phyloP scores from a whole-genome alignment of 1,140 invertebrate species.

The Drosophila suzukii region DNA sequence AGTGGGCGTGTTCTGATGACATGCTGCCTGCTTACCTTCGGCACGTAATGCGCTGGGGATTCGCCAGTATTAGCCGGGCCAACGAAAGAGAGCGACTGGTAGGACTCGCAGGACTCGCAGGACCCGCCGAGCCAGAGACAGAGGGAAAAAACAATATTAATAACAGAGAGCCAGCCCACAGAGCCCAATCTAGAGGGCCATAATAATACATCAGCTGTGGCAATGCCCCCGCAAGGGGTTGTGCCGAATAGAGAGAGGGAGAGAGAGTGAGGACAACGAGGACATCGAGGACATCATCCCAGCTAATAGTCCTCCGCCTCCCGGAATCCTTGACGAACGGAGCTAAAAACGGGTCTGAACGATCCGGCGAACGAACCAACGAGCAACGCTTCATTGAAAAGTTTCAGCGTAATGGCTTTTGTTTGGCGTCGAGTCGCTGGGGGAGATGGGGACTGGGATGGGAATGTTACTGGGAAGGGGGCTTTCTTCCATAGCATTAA shows the following conservation, averaged over 20 bases:
- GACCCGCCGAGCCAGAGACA: not conserved
- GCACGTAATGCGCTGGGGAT: conserved; percentile 82
- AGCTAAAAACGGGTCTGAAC: conserved; percentile 25
- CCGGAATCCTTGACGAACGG: conserved; percentile 19
- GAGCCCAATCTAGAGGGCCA: conserved; percentile 64
- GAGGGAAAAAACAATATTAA: conserved; percentile 76
- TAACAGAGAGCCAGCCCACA: conserved; percentile 67
- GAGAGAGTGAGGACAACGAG: conserved; percentile 32
- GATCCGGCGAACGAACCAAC: conserved; percentile 18
- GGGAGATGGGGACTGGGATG: conserved; percentile 9
- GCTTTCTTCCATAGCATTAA: conserved; percentile 81
- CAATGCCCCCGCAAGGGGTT: conserved; percentile 79
- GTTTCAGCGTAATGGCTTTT: conserved; percentile 82
- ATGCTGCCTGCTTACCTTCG: conserved; percentile 78
- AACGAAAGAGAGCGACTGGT: conserved; percentile 13
- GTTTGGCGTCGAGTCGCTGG: conserved; percentile 62
- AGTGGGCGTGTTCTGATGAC: conserved; percentile 82
- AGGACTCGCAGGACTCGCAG: not conserved
- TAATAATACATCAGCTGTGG: conserved; percentile 82
- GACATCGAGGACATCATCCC: conserved; percentile 55
- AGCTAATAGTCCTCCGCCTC: conserved; percentile 43
- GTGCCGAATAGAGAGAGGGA: conserved; percentile 12
- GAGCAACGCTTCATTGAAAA: conserved; percentile 77
- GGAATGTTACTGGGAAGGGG: not conserved
- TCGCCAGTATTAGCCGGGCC: conserved; percentile 73